Evolutionary conservation across 1,140 invertebrate species (phyloP), one percentile per base, ranked within the genome.

Genomic region (Pteromalus puparum): DNA sequence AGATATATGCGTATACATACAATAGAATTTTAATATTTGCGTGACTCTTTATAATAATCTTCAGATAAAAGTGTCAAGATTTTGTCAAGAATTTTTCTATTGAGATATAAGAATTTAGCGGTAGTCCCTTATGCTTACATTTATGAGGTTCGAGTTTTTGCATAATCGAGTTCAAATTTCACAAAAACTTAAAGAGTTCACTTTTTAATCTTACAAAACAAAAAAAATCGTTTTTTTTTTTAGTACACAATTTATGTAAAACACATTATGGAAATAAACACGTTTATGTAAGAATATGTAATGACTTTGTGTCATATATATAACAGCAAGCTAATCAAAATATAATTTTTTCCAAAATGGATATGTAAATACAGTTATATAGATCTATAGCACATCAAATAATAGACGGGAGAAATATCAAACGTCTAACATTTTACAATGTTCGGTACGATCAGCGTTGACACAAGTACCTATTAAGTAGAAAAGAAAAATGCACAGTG

Each of bases 401-500:
- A 87, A 88, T 88, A 89, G 88, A 88, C 84, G 88, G 76, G 80
- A 88, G 85, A 84, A 86, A 87, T 87, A 87, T 85, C 75, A 90
- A 89, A 89, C 82, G 79, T 81, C 77, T 83, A 83, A 81, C 70
- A 84, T 75, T 84, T 74, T 84, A 84, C 77, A 81, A 85, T 76
- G 79, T 78, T 80, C 79, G 24, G 48, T 70, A 61, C 74, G 46
- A 81, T 81, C 24, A 48, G 67, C 2, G 24, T 84, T 38, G 83
- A 67, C 74, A 86, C 73, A 86, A 87, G 85, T 88, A 87, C 78
- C 79, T 81, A 84, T 82, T 82, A 13, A 87, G 53, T 87, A 89
- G 38, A 89, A 88, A 90, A 88, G 83, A 86, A 90, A 89, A 90
- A 90, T 90, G 88, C 89, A 89, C 86, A 87, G 86, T 90, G 80